A percentile compares a stretch with the other conserved stretches of the same genome.
Evolutionary conservation across 2,888 invertebrate species (phyloP).

Genomic region (Thymelicus acteon): DNA sequence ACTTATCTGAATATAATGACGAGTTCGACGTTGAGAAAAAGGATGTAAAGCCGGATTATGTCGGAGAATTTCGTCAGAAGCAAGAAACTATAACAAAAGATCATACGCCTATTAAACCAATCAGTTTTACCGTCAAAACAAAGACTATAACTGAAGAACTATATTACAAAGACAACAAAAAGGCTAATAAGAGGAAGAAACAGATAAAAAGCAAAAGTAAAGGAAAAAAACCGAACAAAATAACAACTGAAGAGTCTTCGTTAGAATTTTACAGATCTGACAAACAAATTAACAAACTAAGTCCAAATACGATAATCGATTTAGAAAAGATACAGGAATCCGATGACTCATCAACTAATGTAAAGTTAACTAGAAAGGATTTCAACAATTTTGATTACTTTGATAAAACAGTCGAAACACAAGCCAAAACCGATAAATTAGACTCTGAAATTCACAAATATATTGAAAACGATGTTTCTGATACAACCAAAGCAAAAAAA

Average conservation of each 20-base stretch:
- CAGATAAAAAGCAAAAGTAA: not conserved
- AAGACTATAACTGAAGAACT: not conserved
- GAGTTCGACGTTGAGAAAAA: slow-evolving; percentile 8
- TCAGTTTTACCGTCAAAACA: not conserved
- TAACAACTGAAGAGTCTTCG: not conserved
- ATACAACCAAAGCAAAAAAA: not conserved
- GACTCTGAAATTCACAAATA: not conserved
- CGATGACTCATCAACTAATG: not conserved
- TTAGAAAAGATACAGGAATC: slow-evolving; percentile 2
- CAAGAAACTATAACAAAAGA: not conserved
- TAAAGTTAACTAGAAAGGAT: slow-evolving; percentile 6
- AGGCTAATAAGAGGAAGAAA: not conserved
- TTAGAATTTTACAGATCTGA: slow-evolving; percentile 15
- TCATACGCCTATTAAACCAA: not conserved
- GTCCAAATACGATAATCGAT: not conserved
- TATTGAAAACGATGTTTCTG: not conserved
- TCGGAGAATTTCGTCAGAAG: not conserved
- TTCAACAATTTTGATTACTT: not conserved
- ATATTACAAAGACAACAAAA: not conserved
- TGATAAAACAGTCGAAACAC: not conserved
- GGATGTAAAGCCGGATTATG: not conserved
- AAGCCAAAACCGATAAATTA: not conserved
- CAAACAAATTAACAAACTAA: not conserved
- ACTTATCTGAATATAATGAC: slow-evolving; percentile 5
- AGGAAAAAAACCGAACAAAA: not conserved